Evolutionary conservation across 2,113 vertebrate genomes (phyloP), one percentile per base, ranked within the genome.

Genomic region (Picathartes gymnocephalus): DNA sequence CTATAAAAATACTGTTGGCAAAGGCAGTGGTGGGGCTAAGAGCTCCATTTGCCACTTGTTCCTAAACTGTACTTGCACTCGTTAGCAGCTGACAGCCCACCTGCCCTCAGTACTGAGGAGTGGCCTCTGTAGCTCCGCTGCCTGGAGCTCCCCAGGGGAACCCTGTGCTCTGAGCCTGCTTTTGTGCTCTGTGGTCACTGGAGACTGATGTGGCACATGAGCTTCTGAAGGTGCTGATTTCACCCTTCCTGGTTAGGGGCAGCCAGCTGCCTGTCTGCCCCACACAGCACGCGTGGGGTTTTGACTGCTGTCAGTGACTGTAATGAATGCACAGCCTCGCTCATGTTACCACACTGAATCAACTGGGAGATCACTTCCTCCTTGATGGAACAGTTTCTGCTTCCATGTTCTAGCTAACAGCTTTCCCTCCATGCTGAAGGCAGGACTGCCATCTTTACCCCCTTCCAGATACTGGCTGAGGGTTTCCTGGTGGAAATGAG

Each of bases 141-240:
- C 53, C 69, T 45, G 48, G 37, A 57, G 81, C 40, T 58, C 10
- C n/a, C 3, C 0, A 3, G 40, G 9, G 9, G 6, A 0, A 10
- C 35, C 31, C 19, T 53, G 28, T 39, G 30, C n/a, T 47, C 82
- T 7, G 51, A 50, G 37, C 33, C 47, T 85, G 31, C 51, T 88
- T 62, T 68, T 64, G 15, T 42, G 16, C 39, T 45, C 47, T 70
- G 11, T 15, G 15, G 35, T 77, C 28, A 3, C 65, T 27, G 53
- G 23, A 71, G 35, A 33, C 35, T 70, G 61, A 23, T 13, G 61
- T 40, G 81, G 31, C 56, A 12, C 8, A 1, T 0, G 14, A 58
- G 24, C 42, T 74, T 25, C 64, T 2, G 2, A 25, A 50, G 44
- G 13, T n/a, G 47, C 35, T 42, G 35, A 12, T 71, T 71, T 70